Evolutionary conservation across 1,140 invertebrate species (phyloP), one percentile per base, ranked within the genome.

Genomic region (Macrostomum lignano): DNA sequence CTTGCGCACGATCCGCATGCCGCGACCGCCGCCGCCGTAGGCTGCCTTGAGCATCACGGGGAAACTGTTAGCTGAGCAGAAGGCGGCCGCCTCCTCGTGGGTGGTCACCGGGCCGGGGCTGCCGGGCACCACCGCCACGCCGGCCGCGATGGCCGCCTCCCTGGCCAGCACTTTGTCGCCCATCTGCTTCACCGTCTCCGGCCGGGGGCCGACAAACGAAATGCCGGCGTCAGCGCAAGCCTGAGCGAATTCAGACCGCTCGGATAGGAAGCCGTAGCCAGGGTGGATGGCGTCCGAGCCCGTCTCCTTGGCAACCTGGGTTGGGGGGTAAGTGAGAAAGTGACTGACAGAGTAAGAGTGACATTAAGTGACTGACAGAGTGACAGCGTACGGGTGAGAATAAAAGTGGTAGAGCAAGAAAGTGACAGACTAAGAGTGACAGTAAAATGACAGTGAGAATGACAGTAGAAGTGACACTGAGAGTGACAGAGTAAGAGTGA

Each of bases 11-110:
- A 93, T 81, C 37, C 91, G 65, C 86, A 98, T 98, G 17, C 88
- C 91, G 47, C 86, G 65, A 7, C 91, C 91, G 33, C 91, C 91
- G 38, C 91, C 91, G 37, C 91, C 91, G 55, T 73, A 94, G 0
- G 88, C 88, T 15, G 91, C 91, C 64, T 98, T 96, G 44, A 98
- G 82, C 44, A 98, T 98, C 21, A 96, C 79, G 3, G 91, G 91
- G 26, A 93, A 63, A 6, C 86, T 82, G 53, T 93, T 72, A 52
- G 82, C 70, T 34, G 72, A 63, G 49, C 79, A 86, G 60, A 98
- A 98, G 25, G 74, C 69, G 24, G 70, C 44, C 0, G 86, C 88
- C 55, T 91, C 81, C 26, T 82, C 73, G 30, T 74, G 67, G 5
- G 70, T 68, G 0, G 67, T 73, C 0, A 98, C 67, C 1, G 91